Base-by-base conservation (phyloP, 2,797 vertebrate species). In the Siniperca scherzeri region DNA sequence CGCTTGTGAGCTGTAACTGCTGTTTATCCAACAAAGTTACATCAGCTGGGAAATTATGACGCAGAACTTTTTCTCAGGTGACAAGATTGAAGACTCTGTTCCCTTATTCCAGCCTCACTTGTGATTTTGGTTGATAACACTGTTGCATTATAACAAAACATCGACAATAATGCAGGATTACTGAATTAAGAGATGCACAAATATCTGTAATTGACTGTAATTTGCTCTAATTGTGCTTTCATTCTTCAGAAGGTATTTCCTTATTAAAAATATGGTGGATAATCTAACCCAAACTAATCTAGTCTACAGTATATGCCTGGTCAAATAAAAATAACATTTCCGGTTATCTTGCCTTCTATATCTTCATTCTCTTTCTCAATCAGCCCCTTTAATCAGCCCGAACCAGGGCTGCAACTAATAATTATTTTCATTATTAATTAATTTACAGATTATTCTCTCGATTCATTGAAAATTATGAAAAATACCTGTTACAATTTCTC, bases 1-100 rank as follows among this genome's bases (percentile, higher is more conserved):
- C 22, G 12, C 40, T 68, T 33, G 13, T 52, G 64, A 36, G 42
- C 48, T 48, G 21, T 8, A 25, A 27, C 52, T 38, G 17, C 48
- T 75, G 50, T 57, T 72, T 44, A 65, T 67, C 48, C 2, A 16
- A 52, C 17, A 46, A 55, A 78, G 56, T 52, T 9, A 59, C 56
- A 36, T 17, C 25, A 25, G 42, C 50, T 14, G 36, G 33, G 11
- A 83, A 64, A 64, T n/a, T 33, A 65, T 21, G 1, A 59, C 40
- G 14, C 46, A 68, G 21, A 82, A 65, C 11, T 25, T 75, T 56
- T 56, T 19, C 25, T 70, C 30, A 14, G 17, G 14, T 50, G 30
- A 13, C n/a, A 22, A 48, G 22, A 70, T 48, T 60, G n/a, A n/a
- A 16, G 30, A n/a, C 38, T 13, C 38, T 13, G 46, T 66, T 42